Conservation (phyloP, 2,888 invertebrate genomes). For the Amphipoea oculea region DNA sequence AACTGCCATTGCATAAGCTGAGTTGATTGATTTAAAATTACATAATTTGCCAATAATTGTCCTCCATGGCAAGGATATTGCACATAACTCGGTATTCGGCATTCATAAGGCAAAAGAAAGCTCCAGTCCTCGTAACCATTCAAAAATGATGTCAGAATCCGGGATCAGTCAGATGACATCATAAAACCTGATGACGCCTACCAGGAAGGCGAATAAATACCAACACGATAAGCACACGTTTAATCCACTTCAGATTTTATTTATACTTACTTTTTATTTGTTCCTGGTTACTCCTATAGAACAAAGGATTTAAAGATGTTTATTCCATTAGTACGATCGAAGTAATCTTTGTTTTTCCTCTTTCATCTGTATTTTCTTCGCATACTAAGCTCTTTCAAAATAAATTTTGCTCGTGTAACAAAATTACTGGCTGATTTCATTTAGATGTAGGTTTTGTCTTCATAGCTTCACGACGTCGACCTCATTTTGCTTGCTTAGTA, state of each 20-base stretch:
- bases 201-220: conserved; percentile 53
- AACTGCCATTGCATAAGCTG: background rate
- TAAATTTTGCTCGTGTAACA: background rate
- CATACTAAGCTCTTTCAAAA: background rate
- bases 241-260: conserved; percentile 23
- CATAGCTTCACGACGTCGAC: conserved; percentile 20
- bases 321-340: background rate
- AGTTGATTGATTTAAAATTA: background rate
- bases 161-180: conserved; percentile 50
- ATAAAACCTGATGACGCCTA: conserved; percentile 31
- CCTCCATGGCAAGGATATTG: background rate
- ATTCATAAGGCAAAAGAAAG: conserved; percentile 17
- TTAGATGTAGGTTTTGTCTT: conserved; percentile 18
- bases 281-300: conserved; percentile 30
- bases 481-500: conserved; percentile 30
- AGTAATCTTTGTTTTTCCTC: conserved; percentile 6
- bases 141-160: conserved; percentile 34
- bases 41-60: background rate
- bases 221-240: conserved; percentile 36
- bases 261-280: conserved; percentile 16
- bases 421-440: conserved; percentile 6
- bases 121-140: background rate
- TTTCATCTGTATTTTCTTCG: conserved; percentile 8
- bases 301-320: conserved; percentile 18
- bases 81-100: background rate